Evolutionary conservation across 2,113 vertebrate genomes (phyloP), one percentile per base, ranked within the genome.

Genomic region (Corythornis cristatus): DNA sequence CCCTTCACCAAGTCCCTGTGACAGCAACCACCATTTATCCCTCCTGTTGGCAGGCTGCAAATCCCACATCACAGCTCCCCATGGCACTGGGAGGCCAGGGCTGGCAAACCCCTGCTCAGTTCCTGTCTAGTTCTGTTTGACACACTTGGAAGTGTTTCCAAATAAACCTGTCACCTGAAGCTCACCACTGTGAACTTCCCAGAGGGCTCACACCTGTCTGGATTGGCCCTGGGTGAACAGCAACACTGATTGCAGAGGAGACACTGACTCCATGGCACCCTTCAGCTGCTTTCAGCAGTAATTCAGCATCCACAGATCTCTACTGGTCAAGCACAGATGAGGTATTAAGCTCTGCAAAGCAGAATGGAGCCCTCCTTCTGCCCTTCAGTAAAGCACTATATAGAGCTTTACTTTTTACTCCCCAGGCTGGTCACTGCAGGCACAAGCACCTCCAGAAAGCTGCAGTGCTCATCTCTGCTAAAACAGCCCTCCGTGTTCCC

Each of bases 121-220:
- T 93, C 92, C 57, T 37, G 33, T 37, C 86, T 87, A 16, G 17
- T 46, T 81, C 76, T 78, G 14, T 73, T 37, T 87, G 85, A 81
- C 73, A 15, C 33, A 75, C 67, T 57, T 72, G 60, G 86, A 78
- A 91, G 73, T 18, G 20, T 40, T 94, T 93, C 80, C 88, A 95
- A 91, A 91, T 37, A 80, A 73, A 93, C 61, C 80, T 83, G 70
- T 72, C 80, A 83, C 53, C 53, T 50, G 45, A 80, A 83, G n/a
- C 11, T 86, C 82, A 83, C 87, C 89, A 91, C 56, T 80, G 10
- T 88, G 79, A 93, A 72, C 48, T 64, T 95, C 90, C 83, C 73
- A 76, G 82, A 88, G 90, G 83, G 82, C 50, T 74, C 74, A 89
- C 48, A 83, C 82, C 78, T 94, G 90, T 42, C 54, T 86, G 64